phyloP scores from a whole-genome alignment of 1,140 invertebrate genomes.

The Zophobas atratus region DNA sequence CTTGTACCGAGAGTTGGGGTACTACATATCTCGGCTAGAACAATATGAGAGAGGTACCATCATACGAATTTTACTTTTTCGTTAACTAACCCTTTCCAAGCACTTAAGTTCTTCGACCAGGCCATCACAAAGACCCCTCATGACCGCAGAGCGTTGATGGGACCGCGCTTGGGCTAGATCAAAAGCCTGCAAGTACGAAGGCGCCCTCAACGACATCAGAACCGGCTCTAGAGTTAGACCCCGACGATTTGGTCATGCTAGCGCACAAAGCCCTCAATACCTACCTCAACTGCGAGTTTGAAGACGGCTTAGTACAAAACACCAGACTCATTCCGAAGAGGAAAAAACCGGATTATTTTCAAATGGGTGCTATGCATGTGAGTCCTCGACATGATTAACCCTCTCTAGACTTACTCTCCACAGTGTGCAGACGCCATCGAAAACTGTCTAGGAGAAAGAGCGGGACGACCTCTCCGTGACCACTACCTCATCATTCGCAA shows the following conservation, averaged over 20 bases:
- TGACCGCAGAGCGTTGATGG: conserved; percentile 69
- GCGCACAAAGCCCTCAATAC: conserved; percentile 72
- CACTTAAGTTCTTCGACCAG: conserved; percentile 68
- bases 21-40: conserved; percentile 62
- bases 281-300: conserved; percentile 72
- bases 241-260: conserved; percentile 68
- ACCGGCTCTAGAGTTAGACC: conserved; percentile 69
- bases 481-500: conserved; percentile 65
- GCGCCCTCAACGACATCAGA: conserved; percentile 70
- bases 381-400: conserved; percentile 9
- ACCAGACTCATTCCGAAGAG: conserved; percentile 67
- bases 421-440: conserved; percentile 64
- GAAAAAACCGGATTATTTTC: conserved; percentile 71
- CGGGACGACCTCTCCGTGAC: conserved; percentile 64
- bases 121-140: conserved; percentile 68
- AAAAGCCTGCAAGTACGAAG: conserved; percentile 69
- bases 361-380: conserved; percentile 70
- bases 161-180: conserved; percentile 69
- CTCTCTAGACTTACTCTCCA: neutral
- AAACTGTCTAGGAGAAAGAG: conserved; percentile 62
- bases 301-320: conserved; percentile 71
- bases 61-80: neutral
- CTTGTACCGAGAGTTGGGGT: conserved; percentile 70
- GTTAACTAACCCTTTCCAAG: conserved; percentile 6
- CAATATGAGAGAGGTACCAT: conserved; percentile 51